Base-by-base conservation (phyloP, 2,888 invertebrate species). In the Protodeltote pygarga region DNA sequence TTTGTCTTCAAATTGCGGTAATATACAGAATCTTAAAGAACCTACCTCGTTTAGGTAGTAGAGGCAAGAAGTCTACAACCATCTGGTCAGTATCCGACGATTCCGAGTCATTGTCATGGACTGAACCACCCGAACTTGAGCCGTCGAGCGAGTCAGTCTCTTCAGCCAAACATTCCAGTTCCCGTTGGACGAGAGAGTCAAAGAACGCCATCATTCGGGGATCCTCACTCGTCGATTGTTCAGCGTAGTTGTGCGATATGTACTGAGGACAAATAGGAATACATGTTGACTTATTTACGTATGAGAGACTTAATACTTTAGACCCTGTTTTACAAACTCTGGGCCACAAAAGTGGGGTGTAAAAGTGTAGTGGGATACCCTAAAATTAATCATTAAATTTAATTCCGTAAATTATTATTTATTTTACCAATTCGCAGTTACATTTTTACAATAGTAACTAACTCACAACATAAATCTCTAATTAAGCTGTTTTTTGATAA, bases 131-230 rank as follows among this genome's bases (percentile, higher is more conserved):
- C 0, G 85, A 82, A 41, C 83, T 84, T 20, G 84, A 65, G 52
- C 85, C 75, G 77, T 86, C 84, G 45, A 90, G 75, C 34, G 92
- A 80, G 75, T 89, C 79, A 1, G 92, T 84, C 49, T 94, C 94
- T 35, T 93, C 94, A 0, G 69, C 94, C 33, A 94, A 92, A 93
- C 96, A 96, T 87, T 97, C 97, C 53, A 98, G 94, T 82, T 98
- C 98, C 25, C 97, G 94, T 81, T 98, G 98, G 16, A 98, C 97
- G 13, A 98, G 89, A 6, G 97, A 96, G 89, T 98, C 98, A 77
- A 98, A 98, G 90, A 98, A 98, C 17, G 98, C 98, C 96, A 98
- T 96, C 98, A 98, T 98, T 38, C 97, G 94, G 0, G 97, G 96
- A 85, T 98, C 98, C 85, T 98, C 98, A 38, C 95, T 94, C 0